Evolutionary conservation across 1,140 invertebrate genomes (phyloP).

Genomic region (Brachionus sp.): DNA sequence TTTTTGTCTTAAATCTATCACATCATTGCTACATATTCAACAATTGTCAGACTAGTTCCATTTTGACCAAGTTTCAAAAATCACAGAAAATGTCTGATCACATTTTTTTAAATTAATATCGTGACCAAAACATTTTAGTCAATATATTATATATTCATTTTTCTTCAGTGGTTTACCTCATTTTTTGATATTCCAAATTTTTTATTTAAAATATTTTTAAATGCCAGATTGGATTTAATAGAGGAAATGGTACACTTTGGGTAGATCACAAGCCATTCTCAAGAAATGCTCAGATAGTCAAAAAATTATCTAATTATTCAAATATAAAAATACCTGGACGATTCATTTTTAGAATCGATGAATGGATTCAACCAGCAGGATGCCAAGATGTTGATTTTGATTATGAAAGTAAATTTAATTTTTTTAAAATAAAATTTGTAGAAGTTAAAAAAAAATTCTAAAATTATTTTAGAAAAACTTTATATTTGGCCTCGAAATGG

Average conservation of each 20-base stretch:
- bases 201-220: too few relatives aligned
- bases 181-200: too few relatives aligned
- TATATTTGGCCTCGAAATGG: slow-evolving; percentile 85
- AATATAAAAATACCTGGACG: slow-evolving; percentile 80
- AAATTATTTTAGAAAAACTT: slow-evolving; percentile 61
- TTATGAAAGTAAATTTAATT: slow-evolving; percentile 21
- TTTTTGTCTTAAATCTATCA: too few relatives aligned
- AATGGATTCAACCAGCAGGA: slow-evolving; percentile 83
- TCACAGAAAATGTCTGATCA: too few relatives aligned
- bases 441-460: not conserved
- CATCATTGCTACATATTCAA: too few relatives aligned
- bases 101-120: too few relatives aligned
- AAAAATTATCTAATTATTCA: slow-evolving; percentile 62
- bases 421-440: not conserved
- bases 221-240: slow-evolving; percentile 83
- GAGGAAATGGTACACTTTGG: slow-evolving; percentile 84
- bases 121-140: too few relatives aligned
- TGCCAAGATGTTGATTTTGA: slow-evolving; percentile 63
- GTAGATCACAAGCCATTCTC: slow-evolving; percentile 59
- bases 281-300: slow-evolving; percentile 34
- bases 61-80: too few relatives aligned
- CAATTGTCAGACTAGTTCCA: too few relatives aligned
- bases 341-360: slow-evolving; percentile 89
- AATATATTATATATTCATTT: too few relatives aligned
- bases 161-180: too few relatives aligned